Evolutionary conservation across 1,140 invertebrate genomes (phyloP).

Genomic region (Aporrectodea caliginosa): DNA sequence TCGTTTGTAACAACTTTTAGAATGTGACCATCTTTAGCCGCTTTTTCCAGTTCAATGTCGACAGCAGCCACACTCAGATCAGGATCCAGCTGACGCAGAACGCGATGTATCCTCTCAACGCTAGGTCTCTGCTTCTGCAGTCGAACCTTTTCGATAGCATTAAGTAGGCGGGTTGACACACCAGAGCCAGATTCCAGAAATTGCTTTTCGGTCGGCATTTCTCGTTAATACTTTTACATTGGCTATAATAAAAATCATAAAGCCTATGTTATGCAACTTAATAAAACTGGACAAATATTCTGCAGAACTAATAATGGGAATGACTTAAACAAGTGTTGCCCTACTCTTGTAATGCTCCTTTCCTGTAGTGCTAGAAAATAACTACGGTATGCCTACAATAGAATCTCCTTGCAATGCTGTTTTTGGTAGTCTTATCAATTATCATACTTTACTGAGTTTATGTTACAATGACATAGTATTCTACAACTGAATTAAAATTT

Average conservation of each 20-base stretch:
- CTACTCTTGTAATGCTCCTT: background rate
- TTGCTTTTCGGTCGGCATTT: background rate
- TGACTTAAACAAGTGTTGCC: background rate
- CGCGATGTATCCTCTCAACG: slow-evolving; percentile 82
- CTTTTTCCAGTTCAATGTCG: background rate
- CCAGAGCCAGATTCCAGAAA: background rate
- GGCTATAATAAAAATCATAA: background rate
- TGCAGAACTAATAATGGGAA: background rate
- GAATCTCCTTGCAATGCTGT: background rate
- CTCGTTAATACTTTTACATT: background rate
- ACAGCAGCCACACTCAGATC: background rate
- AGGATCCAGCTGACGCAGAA: slow-evolving; percentile 66
- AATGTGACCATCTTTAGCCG: background rate
- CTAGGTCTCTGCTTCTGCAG: slow-evolving; percentile 88
- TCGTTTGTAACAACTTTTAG: background rate
- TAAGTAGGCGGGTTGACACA: slow-evolving; percentile 54
- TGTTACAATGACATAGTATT: too few species aligned
- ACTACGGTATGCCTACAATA: background rate
- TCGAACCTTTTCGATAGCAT: slow-evolving; percentile 86
- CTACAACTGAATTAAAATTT: too few species aligned
- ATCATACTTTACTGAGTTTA: too few species aligned
- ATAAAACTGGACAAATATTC: background rate
- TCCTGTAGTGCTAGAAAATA: background rate
- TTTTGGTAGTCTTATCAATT: too few species aligned
- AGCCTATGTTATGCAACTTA: background rate